A percentile compares a stretch with the other conserved stretches of the same genome.
Evolutionary conservation across 2,113 vertebrate genomes (phyloP).

Genomic region (Tupaia chinensis): DNA sequence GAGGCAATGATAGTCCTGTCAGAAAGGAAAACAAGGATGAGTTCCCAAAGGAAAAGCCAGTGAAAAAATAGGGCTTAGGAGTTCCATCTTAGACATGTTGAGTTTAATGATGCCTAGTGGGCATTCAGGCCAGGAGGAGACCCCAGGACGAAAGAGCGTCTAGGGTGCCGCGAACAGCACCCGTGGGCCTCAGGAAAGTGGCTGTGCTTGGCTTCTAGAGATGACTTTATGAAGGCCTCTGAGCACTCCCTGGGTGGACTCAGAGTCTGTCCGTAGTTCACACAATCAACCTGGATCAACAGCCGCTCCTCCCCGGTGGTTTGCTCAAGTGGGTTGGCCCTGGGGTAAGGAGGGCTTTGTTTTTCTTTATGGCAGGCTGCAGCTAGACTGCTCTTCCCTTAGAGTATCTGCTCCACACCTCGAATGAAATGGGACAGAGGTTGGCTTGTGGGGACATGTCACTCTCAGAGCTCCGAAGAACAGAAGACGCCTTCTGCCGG

Average conservation of each 20-base stretch:
- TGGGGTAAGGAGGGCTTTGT: constrained; percentile 10
- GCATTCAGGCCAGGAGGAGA: background rate
- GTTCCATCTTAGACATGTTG: background rate
- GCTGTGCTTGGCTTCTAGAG: background rate
- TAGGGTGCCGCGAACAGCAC: too few relatives aligned
- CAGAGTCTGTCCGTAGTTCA: background rate
- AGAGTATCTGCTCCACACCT: background rate
- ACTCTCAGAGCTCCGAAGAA: background rate
- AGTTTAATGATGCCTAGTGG: background rate
- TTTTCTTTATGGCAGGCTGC: constrained; percentile 48
- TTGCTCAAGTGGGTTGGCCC: background rate
- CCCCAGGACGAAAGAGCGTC: too few relatives aligned
- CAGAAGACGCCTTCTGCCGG: background rate
- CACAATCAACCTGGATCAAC: background rate
- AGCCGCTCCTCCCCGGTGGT: background rate
- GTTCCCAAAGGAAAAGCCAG: background rate
- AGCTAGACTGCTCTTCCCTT: background rate
- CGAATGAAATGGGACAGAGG: background rate
- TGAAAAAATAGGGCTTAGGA: background rate
- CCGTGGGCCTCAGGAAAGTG: background rate
- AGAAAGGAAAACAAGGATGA: background rate
- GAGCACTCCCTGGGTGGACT: background rate
- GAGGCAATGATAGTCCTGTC: background rate
- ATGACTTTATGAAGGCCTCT: background rate
- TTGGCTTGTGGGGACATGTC: background rate